phyloP scores from a whole-genome alignment of 2,888 invertebrate species.

The Ophion obscuratus region DNA sequence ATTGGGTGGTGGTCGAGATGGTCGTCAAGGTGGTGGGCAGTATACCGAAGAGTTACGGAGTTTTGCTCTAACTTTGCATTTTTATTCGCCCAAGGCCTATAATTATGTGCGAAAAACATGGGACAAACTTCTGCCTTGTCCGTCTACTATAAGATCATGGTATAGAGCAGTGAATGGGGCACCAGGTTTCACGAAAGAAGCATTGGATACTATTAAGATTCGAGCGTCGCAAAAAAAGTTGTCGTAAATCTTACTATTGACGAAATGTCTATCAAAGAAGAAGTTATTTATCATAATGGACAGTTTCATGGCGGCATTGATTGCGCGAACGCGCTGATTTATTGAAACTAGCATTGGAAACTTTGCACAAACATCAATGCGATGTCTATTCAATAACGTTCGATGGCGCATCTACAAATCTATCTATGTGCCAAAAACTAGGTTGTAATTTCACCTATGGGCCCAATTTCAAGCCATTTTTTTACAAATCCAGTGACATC shows the following conservation, averaged over 20 bases:
- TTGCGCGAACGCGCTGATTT: conserved; percentile 51
- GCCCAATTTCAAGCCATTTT: conserved; percentile 54
- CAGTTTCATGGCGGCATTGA: conserved; percentile 73
- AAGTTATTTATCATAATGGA: conserved; percentile 70
- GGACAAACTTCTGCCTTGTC: conserved; percentile 74
- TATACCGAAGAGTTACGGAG: conserved; percentile 11
- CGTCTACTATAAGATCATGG: conserved; percentile 77
- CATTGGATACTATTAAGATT: conserved; percentile 42
- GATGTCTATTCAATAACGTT: conserved; percentile 58
- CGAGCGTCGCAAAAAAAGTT: conserved; percentile 54
- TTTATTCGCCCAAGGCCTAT: conserved; percentile 78
- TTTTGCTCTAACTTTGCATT: conserved; percentile 77
- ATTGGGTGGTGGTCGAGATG: conserved; percentile 1
- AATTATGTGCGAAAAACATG: conserved; percentile 77
- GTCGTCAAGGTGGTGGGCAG: conserved; percentile 8
- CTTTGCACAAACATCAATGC: conserved; percentile 43
- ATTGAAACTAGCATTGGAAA: conserved; percentile 38
- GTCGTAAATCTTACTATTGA: conserved; percentile 73
- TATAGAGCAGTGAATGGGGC: conserved; percentile 73
- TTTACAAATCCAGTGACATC: conserved; percentile 69
- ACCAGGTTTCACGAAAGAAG: conserved; percentile 74
- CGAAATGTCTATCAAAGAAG: conserved; percentile 74
- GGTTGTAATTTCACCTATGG: conserved; percentile 2
- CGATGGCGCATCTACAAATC: conserved; percentile 54
- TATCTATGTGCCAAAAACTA: neutral